Evolutionary conservation across 2,113 vertebrate genomes (phyloP), one percentile per base, ranked within the genome.

Genomic region (Engystomops pustulosus): DNA sequence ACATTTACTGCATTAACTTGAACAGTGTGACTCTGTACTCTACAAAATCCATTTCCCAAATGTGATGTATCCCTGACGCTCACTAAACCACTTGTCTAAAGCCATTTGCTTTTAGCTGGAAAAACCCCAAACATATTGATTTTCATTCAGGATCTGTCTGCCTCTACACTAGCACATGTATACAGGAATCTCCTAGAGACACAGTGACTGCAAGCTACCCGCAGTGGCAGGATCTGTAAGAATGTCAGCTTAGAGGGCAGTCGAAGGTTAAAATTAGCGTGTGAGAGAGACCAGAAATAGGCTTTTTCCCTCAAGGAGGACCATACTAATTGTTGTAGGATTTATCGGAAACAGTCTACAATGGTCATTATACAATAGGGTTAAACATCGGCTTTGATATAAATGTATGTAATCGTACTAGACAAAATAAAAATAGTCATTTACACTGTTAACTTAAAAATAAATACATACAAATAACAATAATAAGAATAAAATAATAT

Each of bases 121-220:
- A 85, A 85, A 85, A 69, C 47, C 83, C 74, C 83, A 85, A 85
- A 85, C 83, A 85, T 85, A 85, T 85, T 78, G 83, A 85, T 85
- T 85, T 85, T 85, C 74, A 58, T 79, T 85, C 83, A 85, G 74
- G 74, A 79, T 79, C 83, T 70, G 74, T 85, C 83, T 85, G 74
- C 65, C 36, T 79, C 47, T 79, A 79, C 83, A 70, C 62, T 38
- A 69, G 62, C 36, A 78, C 47, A 69, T 72, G 51, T 74, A 74
- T 69, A 45, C 49, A 85, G 83, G 74, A 79, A 85, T 70, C 60
- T 85, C 83, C 83, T 47, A 30, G 30, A 85, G 49, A 85, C 45
- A 85, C 32, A 58, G 49, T 45, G 67, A 82, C 80, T 75, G 55
- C 41, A 49, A 81, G 80, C 70, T 76, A 65, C 71, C 58, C 38